A percentile compares a stretch with the other conserved stretches of the same genome.
Evolutionary conservation across 2,113 vertebrate species (phyloP).

Genomic region (Mustela lutreola): DNA sequence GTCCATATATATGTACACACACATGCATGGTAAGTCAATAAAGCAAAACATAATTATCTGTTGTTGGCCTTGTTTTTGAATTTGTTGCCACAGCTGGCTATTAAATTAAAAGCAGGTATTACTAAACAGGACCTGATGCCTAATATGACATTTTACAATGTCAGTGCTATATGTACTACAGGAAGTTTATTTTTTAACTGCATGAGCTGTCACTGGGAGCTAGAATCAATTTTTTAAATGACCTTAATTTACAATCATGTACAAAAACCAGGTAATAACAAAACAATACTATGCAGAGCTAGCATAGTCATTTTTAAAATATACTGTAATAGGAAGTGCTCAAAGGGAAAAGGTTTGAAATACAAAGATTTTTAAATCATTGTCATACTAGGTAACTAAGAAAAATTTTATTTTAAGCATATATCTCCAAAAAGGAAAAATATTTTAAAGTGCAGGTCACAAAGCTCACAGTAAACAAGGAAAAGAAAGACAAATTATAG

Average conservation of each 20-base stretch:
- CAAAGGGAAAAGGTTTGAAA: not conserved
- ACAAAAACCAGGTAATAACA: not conserved
- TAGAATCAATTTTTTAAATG: not conserved
- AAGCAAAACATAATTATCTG: not conserved
- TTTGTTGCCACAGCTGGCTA: not conserved
- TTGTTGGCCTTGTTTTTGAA: not conserved
- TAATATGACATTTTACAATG: not conserved
- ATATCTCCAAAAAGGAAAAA: not conserved
- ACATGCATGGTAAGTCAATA: not conserved
- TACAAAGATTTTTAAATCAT: slow-evolving; percentile 1
- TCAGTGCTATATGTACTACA: not conserved
- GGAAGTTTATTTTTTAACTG: not conserved
- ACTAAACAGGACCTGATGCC: not conserved
- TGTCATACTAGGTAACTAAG: not conserved
- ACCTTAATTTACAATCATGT: not conserved
- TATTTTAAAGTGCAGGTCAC: slow-evolving; percentile 6
- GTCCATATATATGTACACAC: not conserved
- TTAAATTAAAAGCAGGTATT: slow-evolving; percentile 25
- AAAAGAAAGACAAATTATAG: not conserved
- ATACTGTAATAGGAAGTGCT: not conserved
- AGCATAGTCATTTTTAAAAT: not conserved
- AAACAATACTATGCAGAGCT: not conserved
- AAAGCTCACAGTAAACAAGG: not conserved
- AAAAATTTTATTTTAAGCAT: slow-evolving; percentile 24
- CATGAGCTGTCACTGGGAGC: not conserved